phyloP scores from a whole-genome alignment of 2,797 vertebrate genomes.

The Manis crassicaudata region DNA sequence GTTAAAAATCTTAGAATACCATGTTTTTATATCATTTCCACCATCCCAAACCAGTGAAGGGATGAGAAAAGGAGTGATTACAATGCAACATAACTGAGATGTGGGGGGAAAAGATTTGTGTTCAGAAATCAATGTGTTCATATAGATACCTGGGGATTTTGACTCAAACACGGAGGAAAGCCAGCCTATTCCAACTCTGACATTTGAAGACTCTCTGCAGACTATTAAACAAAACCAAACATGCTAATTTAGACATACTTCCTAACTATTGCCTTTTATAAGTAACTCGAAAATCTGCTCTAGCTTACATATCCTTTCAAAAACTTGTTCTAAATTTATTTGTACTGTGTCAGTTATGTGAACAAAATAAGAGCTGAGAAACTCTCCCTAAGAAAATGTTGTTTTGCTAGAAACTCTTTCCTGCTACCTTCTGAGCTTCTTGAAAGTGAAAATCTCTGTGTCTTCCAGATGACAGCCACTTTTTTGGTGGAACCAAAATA shows the following conservation, averaged over 20 bases:
- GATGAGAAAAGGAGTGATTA: not conserved
- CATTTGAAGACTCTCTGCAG: constrained; percentile 18
- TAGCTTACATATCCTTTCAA: constrained; percentile 36
- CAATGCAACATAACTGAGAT: not conserved
- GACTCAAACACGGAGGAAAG: constrained; percentile 8
- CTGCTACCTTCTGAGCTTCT: constrained; percentile 56
- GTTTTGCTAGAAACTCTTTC: constrained; percentile 68
- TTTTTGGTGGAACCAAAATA: constrained; percentile 78
- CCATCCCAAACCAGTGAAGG: not conserved
- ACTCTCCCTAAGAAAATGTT: constrained; percentile 13
- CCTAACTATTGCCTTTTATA: constrained; percentile 18
- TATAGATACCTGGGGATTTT: not conserved
- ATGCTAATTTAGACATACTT: constrained; percentile 35
- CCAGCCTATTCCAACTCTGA: not conserved
- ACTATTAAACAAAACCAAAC: constrained; percentile 48
- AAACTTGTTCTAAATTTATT: constrained; percentile 56
- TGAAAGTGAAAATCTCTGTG: constrained; percentile 70
- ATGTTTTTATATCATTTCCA: not conserved
- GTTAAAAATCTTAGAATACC: not conserved
- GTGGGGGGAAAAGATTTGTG: not conserved
- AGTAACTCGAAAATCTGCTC: constrained; percentile 47
- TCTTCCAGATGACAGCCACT: constrained; percentile 77
- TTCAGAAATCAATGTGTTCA: constrained; percentile 57
- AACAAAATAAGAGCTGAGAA: constrained; percentile 57
- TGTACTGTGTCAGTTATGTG: constrained; percentile 47